Evolutionary conservation across 1,140 invertebrate species (phyloP), one percentile per base, ranked within the genome.

Genomic region (Zaprionus taronus): DNA sequence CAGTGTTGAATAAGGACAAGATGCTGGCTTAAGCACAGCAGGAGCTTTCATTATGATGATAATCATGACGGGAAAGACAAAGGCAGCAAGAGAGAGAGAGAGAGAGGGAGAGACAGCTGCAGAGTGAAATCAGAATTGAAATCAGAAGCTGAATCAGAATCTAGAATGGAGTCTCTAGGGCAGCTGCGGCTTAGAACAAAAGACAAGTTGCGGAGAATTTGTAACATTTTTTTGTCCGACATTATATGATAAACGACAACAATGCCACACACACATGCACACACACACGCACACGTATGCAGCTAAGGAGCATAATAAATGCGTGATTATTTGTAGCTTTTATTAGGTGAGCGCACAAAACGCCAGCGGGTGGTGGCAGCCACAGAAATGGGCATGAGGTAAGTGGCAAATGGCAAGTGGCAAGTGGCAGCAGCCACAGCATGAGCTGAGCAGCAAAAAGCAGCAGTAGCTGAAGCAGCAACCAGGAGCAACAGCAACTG

Each of bases 321-420:
- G 82, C 82, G 65, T 83, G 82, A 81, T 79, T 86, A 86, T 86
- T 85, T 83, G 84, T 89, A 83, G 84, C 75, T 81, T 89, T 89
- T 89, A 83, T 87, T 81, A 83, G 84, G 77, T 58, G 61, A 60
- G 71, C 67, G 71, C 80, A 69, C 72, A 79, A 78, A 70, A 69
- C 47, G 83, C 75, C 72, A 70, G 63, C 66, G 58, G 70, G 41
- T 38, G 70, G 41, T 38, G 76, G 55, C 65, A 74, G 55, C 31
- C 62, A 77, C 34, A 41, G 36, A 41, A 63, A 56, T 38, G n/a
- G 58, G 51, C 51, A 56, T 9, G 58, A 11, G 47, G n/a, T 34
- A 44, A 44, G 36, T 15, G 62, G 49, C 62, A 65, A 65, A 17
- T 44, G 51, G 64, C 51, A 66, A 66, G 36, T 28, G 24, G 64